Conservation (phyloP, 2,797 vertebrate genomes). For the Cossypha niveicapilla region DNA sequence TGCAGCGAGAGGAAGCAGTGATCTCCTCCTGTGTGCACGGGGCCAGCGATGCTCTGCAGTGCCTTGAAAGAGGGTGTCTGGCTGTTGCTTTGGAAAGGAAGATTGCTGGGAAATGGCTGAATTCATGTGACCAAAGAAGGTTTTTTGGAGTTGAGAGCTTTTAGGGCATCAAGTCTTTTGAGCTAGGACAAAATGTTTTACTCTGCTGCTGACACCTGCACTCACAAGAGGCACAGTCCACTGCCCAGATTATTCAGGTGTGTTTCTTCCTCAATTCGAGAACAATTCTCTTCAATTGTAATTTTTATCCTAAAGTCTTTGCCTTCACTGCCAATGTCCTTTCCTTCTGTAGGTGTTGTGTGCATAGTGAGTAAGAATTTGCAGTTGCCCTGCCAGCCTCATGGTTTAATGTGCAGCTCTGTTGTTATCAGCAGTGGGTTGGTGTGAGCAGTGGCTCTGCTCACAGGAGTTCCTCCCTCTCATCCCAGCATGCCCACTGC, state of each 20-base stretch:
- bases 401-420: neutral
- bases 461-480: neutral
- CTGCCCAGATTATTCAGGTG: neutral
- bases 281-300: neutral
- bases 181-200: neutral
- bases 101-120: neutral
- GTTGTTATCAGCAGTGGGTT: neutral
- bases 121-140: neutral
- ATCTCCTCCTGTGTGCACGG: constrained; percentile 6
- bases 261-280: neutral
- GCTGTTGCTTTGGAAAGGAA: neutral
- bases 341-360: neutral
- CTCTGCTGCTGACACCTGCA: neutral
- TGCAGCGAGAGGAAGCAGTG: neutral
- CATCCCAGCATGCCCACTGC: neutral
- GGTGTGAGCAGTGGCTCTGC: neutral
- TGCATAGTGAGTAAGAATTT: neutral
- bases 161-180: neutral
- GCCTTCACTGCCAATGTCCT: neutral
- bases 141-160: neutral
- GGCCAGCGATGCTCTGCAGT: neutral
- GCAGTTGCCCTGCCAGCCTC: neutral
- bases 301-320: neutral
- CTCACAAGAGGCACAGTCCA: neutral
- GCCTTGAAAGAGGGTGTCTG: neutral